Percentiles rank a stretch among this genome's conserved stretches.
Evolutionary conservation across 2,888 invertebrate genomes (phyloP).

Genomic region (Stenchaetothrips biformis): DNA sequence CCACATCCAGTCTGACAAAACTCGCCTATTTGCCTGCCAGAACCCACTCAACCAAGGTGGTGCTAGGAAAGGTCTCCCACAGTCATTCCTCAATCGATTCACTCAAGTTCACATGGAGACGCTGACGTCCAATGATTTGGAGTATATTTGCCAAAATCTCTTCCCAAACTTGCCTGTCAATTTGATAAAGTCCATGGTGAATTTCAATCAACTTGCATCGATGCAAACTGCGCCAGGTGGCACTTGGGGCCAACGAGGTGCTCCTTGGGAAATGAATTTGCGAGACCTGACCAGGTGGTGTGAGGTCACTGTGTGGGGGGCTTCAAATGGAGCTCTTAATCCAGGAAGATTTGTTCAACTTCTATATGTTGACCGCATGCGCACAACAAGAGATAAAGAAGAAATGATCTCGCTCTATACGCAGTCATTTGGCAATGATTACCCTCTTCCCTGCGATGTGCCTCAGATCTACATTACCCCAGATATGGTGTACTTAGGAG

Average conservation of each 20-base stretch:
- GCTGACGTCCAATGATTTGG: constrained; percentile 58
- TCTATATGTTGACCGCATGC: constrained; percentile 83
- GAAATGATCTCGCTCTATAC: constrained; percentile 54
- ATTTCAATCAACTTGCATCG: constrained; percentile 67
- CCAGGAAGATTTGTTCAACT: constrained; percentile 64
- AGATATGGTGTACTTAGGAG: constrained; percentile 59
- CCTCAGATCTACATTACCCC: constrained; percentile 58
- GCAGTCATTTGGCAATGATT: constrained; percentile 48
- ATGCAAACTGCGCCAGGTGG: constrained; percentile 59
- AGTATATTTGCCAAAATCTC: constrained; percentile 59
- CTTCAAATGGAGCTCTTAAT: constrained; percentile 33
- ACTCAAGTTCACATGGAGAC: constrained; percentile 69
- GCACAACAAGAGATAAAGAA: constrained; percentile 69
- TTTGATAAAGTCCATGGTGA: constrained; percentile 65
- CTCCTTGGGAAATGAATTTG: constrained; percentile 96
- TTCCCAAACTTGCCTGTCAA: constrained; percentile 58
- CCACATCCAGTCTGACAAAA: constrained; percentile 61
- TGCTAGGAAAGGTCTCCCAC: constrained; percentile 88
- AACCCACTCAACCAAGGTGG: constrained; percentile 96
- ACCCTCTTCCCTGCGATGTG: constrained; percentile 51
- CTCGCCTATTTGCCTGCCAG: constrained; percentile 93
- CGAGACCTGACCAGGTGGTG: constrained; percentile 94
- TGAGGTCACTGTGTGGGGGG: constrained; percentile 56
- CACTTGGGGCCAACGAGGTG: constrained; percentile 72
- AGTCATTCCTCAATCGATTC: constrained; percentile 95